Conservation (phyloP, 2,113 vertebrate species). For the Xenopus laevis region DNA sequence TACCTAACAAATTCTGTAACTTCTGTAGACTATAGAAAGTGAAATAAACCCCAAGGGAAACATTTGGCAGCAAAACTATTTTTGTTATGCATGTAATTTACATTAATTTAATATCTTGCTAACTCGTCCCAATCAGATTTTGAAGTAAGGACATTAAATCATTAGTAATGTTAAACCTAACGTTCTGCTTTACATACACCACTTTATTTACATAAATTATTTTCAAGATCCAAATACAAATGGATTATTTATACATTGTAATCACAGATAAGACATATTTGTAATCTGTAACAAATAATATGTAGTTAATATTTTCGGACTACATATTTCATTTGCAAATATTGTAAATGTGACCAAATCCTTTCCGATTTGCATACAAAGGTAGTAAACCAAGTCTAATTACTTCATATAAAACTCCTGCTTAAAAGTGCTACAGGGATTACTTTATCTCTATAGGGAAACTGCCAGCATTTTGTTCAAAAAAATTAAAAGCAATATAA, state of each 20-base stretch:
- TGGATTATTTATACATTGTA: too few relatives aligned
- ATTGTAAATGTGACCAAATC: too few relatives aligned
- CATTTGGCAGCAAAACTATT: slow-evolving; percentile 56
- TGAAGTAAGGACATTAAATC: slow-evolving; percentile 47
- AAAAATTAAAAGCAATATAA: too few relatives aligned
- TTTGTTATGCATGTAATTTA: slow-evolving; percentile 61
- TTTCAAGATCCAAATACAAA: slow-evolving; percentile 24
- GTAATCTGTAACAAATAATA: not conserved
- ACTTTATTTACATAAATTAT: slow-evolving; percentile 48
- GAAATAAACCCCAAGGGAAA: slow-evolving; percentile 63
- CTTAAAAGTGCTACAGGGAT: too few relatives aligned
- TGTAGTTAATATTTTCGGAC: too few relatives aligned
- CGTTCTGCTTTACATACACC: slow-evolving; percentile 11
- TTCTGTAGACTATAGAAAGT: slow-evolving; percentile 65
- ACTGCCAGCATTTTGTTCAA: not conserved
- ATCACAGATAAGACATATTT: not conserved
- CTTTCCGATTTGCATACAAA: too few relatives aligned
- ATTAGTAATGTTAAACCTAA: slow-evolving; percentile 40
- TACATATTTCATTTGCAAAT: too few relatives aligned
- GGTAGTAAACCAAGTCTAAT: too few relatives aligned
- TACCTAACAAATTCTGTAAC: slow-evolving; percentile 61
- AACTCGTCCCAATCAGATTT: slow-evolving; percentile 39
- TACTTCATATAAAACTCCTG: too few relatives aligned
- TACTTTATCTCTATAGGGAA: not conserved
- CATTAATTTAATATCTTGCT: slow-evolving; percentile 56